phyloP scores from a whole-genome alignment of 53 echinoderm and acorn worm genomes.

The Stichopus horrens region DNA sequence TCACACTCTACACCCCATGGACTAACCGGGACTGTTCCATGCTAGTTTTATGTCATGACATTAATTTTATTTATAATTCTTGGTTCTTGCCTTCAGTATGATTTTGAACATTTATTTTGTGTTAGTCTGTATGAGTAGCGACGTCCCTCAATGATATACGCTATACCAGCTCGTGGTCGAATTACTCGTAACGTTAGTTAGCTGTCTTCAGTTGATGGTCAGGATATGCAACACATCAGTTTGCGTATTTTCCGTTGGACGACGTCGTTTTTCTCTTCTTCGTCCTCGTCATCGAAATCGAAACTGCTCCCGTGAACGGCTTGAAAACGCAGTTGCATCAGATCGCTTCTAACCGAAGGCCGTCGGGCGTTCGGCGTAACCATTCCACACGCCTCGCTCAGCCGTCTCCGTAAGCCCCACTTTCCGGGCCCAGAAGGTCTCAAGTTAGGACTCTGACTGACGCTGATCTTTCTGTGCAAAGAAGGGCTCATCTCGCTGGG shows the following conservation, averaged over 20 bases:
- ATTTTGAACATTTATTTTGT: no score
- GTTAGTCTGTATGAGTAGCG: no score
- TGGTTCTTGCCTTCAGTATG: no score
- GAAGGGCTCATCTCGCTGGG: conserved; percentile 81
- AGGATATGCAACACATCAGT: conserved; percentile 91
- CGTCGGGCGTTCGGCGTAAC: conserved; percentile 70
- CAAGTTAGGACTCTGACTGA: conserved; percentile 72
- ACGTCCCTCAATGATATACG: no score
- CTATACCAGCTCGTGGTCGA: no score
- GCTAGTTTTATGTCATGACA: no score
- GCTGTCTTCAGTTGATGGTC: conserved; percentile 13
- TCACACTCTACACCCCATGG: no score
- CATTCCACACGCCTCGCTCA: conserved; percentile 75
- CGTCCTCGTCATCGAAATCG: conserved; percentile 61
- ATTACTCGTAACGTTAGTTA: neutral
- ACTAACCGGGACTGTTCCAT: no score
- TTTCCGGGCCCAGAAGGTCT: conserved; percentile 60
- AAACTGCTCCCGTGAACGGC: conserved; percentile 58
- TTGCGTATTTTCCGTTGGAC: conserved; percentile 72
- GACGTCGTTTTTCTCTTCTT: conserved; percentile 36
- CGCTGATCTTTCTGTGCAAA: conserved; percentile 66
- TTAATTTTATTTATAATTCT: no score
- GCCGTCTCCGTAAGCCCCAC: conserved; percentile 59
- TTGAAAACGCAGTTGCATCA: conserved; percentile 61
- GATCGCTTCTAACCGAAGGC: conserved; percentile 68